These are phyloP conservation scores for Teleogryllus occipitalis DNA, from an alignment of 1,140 invertebrate genomes.

Conservation along the genomic window DNA sequence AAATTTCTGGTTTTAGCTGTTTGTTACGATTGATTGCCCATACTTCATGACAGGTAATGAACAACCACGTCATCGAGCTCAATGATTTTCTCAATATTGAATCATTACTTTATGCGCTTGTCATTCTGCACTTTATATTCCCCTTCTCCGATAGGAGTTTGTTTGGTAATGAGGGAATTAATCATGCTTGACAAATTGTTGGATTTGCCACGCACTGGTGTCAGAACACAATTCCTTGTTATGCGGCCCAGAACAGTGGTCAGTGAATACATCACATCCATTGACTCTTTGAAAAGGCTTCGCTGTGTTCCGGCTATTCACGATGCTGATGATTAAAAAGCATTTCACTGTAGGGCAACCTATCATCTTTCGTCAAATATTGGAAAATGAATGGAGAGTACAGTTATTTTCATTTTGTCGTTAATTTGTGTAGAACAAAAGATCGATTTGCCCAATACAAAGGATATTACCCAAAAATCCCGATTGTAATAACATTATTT, in stretches of 20 bases:
- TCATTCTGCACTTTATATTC: neutral
- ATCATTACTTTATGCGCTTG: neutral
- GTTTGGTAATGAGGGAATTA: neutral
- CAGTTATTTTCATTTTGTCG: too few species aligned
- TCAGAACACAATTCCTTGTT: neutral
- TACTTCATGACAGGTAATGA: constrained; percentile 1
- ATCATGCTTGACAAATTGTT: neutral
- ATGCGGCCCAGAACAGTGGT: neutral
- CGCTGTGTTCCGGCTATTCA: neutral
- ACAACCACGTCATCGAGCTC: neutral
- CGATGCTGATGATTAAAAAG: neutral
- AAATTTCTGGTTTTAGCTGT: neutral
- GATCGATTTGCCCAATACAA: too few species aligned
- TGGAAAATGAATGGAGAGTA: too few species aligned
- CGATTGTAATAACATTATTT: too few species aligned
- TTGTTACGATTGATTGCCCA: neutral
- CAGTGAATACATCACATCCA: neutral
- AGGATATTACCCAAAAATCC: too few species aligned
- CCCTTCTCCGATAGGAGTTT: neutral
- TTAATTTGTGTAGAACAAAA: too few species aligned
- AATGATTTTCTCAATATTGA: constrained; percentile 2
- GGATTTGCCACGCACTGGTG: neutral
- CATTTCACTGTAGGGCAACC: too few species aligned
- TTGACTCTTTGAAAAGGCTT: neutral
- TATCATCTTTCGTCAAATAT: too few species aligned